Evolutionary conservation across 2,797 vertebrate genomes (phyloP).

Genomic region (Anolis apletophallus): DNA sequence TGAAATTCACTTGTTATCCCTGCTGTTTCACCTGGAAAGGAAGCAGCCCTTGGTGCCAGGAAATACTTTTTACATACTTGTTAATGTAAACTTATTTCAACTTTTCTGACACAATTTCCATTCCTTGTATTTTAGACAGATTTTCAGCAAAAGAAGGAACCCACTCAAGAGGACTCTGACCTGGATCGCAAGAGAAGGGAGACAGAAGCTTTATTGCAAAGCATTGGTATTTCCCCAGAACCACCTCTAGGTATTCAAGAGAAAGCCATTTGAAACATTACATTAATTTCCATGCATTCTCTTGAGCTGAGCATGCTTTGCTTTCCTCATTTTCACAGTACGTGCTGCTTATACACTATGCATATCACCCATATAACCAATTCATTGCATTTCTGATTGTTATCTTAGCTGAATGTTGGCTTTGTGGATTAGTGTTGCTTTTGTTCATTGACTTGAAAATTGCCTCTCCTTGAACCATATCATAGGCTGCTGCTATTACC

Average conservation of each 20-base stretch:
- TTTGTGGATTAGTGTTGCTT: slow-evolving; percentile 50
- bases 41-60: background rate
- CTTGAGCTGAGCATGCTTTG: slow-evolving; percentile 63
- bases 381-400: slow-evolving; percentile 60
- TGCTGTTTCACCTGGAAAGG: background rate
- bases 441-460: slow-evolving; percentile 23
- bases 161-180: slow-evolving; percentile 84
- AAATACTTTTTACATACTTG: background rate
- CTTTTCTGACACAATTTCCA: background rate
- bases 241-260: slow-evolving; percentile 86
- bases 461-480: slow-evolving; percentile 16
- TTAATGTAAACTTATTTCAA: background rate
- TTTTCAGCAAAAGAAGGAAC: slow-evolving; percentile 86
- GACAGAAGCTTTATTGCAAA: slow-evolving; percentile 88
- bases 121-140: slow-evolving; percentile 73
- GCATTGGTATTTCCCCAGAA: slow-evolving; percentile 89
- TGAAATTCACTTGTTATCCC: background rate
- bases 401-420: slow-evolving; percentile 54
- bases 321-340: slow-evolving; percentile 64
- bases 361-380: slow-evolving; percentile 53
- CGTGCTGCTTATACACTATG: slow-evolving; percentile 66
- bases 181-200: slow-evolving; percentile 87
- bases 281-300: slow-evolving; percentile 51
- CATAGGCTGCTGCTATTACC: slow-evolving; percentile 54
- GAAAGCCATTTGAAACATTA: slow-evolving; percentile 49